These are phyloP conservation scores for Pampus argenteus DNA, from an alignment of 2,797 vertebrate genomes.

Conservation along the genomic window DNA sequence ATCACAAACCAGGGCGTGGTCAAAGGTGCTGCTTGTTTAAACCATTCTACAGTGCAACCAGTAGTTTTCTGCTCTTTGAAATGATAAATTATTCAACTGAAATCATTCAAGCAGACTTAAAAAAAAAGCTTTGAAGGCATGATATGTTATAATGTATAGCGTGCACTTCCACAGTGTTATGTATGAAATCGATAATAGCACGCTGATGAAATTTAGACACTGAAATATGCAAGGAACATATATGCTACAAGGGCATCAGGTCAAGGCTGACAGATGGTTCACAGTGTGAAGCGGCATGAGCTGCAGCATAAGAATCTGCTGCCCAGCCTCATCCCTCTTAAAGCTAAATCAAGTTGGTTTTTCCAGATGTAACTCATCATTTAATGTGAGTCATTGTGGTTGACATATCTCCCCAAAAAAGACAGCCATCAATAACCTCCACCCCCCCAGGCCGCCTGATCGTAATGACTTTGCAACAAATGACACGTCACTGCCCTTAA, in stretches of 20 bases:
- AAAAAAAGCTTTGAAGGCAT: neutral
- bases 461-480: constrained; percentile 78
- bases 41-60: constrained; percentile 1
- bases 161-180: too few relatives aligned
- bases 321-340: neutral
- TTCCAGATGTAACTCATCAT: constrained; percentile 46
- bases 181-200: too few relatives aligned
- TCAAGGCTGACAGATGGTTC: constrained; percentile 68
- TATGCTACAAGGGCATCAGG: constrained; percentile 40
- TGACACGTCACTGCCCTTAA: constrained; percentile 73
- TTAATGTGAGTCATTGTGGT: constrained; percentile 35
- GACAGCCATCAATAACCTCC: constrained; percentile 66
- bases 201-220: too few relatives aligned
- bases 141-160: neutral
- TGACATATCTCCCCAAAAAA: constrained; percentile 42
- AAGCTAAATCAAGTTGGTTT: constrained; percentile 38
- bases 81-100: constrained; percentile 1
- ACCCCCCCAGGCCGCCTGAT: constrained; percentile 57
- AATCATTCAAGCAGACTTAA: constrained; percentile 7
- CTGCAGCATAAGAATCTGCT: constrained; percentile 39
- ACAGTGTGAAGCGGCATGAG: constrained; percentile 58
- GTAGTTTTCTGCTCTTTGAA: constrained; percentile 8
- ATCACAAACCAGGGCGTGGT: constrained; percentile 6
- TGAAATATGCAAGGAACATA: constrained; percentile 48
- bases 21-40: constrained; percentile 6